A percentile compares a stretch with the other conserved stretches of the same genome.
phyloP scores from a whole-genome alignment of 1,140 invertebrate species.

The Mesaphorura yosii region DNA sequence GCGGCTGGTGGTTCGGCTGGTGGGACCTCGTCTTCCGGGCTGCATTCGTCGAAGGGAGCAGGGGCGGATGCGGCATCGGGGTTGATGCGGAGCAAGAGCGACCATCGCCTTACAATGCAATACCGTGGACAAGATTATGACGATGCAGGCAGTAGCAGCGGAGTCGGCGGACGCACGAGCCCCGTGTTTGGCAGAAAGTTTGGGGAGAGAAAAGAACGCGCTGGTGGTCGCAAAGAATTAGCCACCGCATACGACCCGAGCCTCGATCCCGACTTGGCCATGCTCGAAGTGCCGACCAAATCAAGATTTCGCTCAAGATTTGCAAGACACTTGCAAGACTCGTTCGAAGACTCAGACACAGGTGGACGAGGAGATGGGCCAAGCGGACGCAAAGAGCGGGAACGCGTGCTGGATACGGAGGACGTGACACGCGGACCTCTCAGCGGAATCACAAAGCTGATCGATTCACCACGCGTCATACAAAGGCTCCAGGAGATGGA shows the following conservation, averaged over 20 bases:
- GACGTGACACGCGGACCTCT: conserved; percentile 75
- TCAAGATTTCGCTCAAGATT: conserved; percentile 59
- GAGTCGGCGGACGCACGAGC: conserved; percentile 18
- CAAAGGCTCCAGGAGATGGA: conserved; percentile 27
- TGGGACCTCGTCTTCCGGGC: conserved; percentile 32
- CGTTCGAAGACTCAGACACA: conserved; percentile 27
- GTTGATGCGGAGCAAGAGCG: conserved; percentile 83
- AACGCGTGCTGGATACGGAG: conserved; percentile 74
- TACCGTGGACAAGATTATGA: conserved; percentile 57
- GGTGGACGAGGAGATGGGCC: conserved; percentile 29
- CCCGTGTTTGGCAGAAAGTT: conserved; percentile 24
- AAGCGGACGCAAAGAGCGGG: conserved; percentile 53
- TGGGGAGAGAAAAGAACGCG: conserved; percentile 24
- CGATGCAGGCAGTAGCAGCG: conserved; percentile 13
- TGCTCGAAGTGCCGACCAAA: conserved; percentile 29
- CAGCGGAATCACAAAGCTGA: conserved; percentile 74
- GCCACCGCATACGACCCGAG: neutral
- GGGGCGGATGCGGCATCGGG: conserved; percentile 47
- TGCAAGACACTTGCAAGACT: conserved; percentile 42
- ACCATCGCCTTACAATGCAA: conserved; percentile 77
- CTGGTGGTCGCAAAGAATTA: neutral
- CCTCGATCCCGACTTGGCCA: neutral
- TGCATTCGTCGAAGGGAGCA: conserved; percentile 40
- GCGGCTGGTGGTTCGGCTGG: neutral
- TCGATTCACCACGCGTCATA: conserved; percentile 52